Percentiles rank a stretch among this genome's conserved stretches.
Evolutionary conservation across 2,888 invertebrate genomes (phyloP).

Genomic region (Parasteatoda lunata): DNA sequence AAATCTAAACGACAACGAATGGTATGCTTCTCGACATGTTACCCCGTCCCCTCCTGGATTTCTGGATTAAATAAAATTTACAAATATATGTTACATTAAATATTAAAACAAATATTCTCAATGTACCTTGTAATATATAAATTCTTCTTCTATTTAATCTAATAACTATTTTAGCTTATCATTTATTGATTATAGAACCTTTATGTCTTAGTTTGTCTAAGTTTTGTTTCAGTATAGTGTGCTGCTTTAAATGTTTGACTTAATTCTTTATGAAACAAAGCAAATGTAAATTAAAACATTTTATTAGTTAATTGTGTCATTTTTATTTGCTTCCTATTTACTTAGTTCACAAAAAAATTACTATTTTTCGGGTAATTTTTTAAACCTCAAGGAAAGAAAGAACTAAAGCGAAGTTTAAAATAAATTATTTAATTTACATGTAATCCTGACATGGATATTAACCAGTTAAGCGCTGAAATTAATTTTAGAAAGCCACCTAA

Average conservation of each 20-base stretch:
- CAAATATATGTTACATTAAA: background rate
- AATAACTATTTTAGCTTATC: background rate
- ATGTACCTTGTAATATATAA: background rate
- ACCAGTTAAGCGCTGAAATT: too few relatives aligned
- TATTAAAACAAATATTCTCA: background rate
- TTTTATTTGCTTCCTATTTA: background rate
- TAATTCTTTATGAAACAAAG: conserved; percentile 20
- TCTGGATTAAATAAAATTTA: conserved; percentile 13
- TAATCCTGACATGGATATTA: too few relatives aligned
- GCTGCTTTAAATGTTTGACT: conserved; percentile 31
- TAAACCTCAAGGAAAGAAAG: too few relatives aligned
- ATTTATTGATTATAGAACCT: background rate
- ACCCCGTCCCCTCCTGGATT: conserved; percentile 28
- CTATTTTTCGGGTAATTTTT: too few relatives aligned
- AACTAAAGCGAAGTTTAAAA: too few relatives aligned
- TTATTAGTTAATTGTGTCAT: conserved; percentile 15
- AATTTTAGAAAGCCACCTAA: too few relatives aligned
- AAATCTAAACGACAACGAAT: conserved; percentile 56
- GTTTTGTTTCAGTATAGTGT: conserved; percentile 35
- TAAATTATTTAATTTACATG: too few relatives aligned
- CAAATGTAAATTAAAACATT: conserved; percentile 42
- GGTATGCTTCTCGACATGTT: conserved; percentile 64
- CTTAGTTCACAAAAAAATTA: background rate
- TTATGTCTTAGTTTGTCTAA: conserved; percentile 17
- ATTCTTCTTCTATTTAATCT: background rate